Evolutionary conservation across 2,797 vertebrate species (phyloP), one percentile per base, ranked within the genome.

Genomic region (Lophotriccus pileatus): DNA sequence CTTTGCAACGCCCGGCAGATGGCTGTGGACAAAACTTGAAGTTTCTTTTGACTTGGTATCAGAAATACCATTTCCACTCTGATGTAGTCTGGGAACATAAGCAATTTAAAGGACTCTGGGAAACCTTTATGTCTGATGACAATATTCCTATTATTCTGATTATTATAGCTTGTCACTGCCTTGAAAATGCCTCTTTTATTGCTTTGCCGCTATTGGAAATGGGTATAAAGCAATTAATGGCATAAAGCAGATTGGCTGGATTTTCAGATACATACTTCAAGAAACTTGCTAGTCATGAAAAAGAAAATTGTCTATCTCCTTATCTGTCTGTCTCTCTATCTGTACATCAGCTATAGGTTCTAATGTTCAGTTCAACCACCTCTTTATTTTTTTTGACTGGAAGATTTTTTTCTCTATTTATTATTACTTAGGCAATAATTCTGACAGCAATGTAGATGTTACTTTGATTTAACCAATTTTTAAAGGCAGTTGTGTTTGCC

Each of bases 381-480:
- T 34, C 37, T n/a, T 75, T 43, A 19, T 62, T 69, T 70, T 76
- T 64, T 89, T 32, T 39, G 1, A 68, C 74, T 89, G 60, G 30
- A 79, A 53, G 27, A 87, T 92, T 91, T 75, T 82, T 82, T 74
- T 21, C 32, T 78, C 27, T 67, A 13, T 87, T 87, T 92, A 86
- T 94, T 87, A 55, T 64, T 76, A 53, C 63, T 94, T 91, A 60
- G 39, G 82, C 62, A 91, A 34, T 77, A 91, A 89, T 89, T 86
- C 55, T 81, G 92, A 94, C 77, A 95, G 70, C 74, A 59, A 24
- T 27, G 67, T 87, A 90, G 93, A 94, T 50, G 73, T 91, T 96
- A 93, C 87, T 92, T 94, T 91, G 94, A 94, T 96, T 96, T 93
- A 94, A 91, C 80, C 82, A 84, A 36, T 67, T 94, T 93, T 96